A percentile compares a stretch with the other conserved stretches of the same genome.
phyloP scores from a whole-genome alignment of 2,888 invertebrate species.

The Rotaria socialis region DNA sequence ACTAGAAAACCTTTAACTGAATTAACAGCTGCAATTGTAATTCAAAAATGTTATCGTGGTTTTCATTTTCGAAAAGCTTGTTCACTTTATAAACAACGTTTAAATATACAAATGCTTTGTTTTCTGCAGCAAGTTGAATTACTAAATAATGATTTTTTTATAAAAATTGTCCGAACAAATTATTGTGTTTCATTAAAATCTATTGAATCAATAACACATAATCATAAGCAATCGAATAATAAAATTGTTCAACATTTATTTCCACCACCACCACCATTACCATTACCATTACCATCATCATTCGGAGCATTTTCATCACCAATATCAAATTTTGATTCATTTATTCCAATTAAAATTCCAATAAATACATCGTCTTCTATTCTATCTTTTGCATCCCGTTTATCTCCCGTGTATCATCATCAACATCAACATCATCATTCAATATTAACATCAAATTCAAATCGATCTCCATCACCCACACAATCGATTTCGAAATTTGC shows the following conservation, averaged over 20 bases:
- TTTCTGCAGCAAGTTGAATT: conserved; percentile 44
- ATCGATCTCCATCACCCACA: conserved; percentile 25
- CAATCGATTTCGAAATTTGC: conserved; percentile 15
- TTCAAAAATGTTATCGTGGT: conserved; percentile 43
- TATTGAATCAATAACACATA: not conserved
- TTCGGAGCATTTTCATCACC: not conserved
- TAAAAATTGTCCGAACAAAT: conserved; percentile 39
- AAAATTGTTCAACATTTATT: not conserved
- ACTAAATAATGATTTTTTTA: conserved; percentile 41
- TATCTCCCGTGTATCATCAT: not conserved
- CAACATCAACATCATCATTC: too few relatives aligned
- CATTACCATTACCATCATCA: not conserved
- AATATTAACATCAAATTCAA: not conserved
- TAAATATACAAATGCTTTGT: conserved; percentile 39
- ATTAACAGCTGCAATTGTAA: not conserved
- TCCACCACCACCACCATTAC: conserved; percentile 38
- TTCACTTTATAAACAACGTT: conserved; percentile 31
- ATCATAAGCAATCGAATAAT: not conserved
- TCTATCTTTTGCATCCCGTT: not conserved
- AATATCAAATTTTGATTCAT: not conserved
- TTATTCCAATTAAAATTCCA: not conserved
- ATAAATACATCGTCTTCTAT: not conserved
- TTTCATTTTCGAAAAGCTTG: conserved; percentile 37
- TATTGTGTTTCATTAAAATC: conserved; percentile 8
- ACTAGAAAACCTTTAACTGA: not conserved